phyloP scores from a whole-genome alignment of 2,113 vertebrate species.

The Bettongia penicillata region DNA sequence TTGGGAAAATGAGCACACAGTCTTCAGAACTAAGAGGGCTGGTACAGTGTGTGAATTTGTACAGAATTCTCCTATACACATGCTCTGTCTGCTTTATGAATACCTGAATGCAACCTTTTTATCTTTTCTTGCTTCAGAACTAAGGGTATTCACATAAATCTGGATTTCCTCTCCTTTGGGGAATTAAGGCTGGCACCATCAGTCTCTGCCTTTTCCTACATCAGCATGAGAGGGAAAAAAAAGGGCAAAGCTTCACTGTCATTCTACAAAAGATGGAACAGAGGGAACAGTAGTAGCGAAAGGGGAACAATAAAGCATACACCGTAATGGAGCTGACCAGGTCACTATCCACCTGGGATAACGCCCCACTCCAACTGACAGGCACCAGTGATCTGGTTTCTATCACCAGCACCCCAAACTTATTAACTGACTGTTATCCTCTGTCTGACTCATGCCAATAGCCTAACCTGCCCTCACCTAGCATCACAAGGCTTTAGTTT shows the following conservation, averaged over 20 bases:
- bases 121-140: conserved; percentile 80
- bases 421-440: conserved; percentile 80
- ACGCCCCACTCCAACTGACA: conserved; percentile 79
- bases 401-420: conserved; percentile 80
- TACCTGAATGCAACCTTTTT: conserved; percentile 78
- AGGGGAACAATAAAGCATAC: conserved; percentile 69
- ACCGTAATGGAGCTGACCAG: conserved; percentile 75
- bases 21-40: conserved; percentile 74
- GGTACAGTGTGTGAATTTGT: conserved; percentile 77
- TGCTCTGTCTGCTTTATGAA: conserved; percentile 76
- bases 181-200: conserved; percentile 80
- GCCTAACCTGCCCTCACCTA: conserved; percentile 75
- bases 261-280: conserved; percentile 71
- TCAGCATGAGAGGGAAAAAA: conserved; percentile 76
- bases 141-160: conserved; percentile 79
- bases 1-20: conserved; percentile 66
- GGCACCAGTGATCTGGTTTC: conserved; percentile 79
- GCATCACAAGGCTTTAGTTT: conserved; percentile 79
- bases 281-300: conserved; percentile 70
- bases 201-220: conserved; percentile 77
- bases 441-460: conserved; percentile 75
- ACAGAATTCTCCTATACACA: conserved; percentile 67
- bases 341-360: conserved; percentile 78
- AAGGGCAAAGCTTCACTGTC: conserved; percentile 77
- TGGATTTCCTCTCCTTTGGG: conserved; percentile 72